Evolutionary conservation across 2,888 invertebrate genomes (phyloP), one percentile per base, ranked within the genome.

Genomic region (Monochamus alternatus): DNA sequence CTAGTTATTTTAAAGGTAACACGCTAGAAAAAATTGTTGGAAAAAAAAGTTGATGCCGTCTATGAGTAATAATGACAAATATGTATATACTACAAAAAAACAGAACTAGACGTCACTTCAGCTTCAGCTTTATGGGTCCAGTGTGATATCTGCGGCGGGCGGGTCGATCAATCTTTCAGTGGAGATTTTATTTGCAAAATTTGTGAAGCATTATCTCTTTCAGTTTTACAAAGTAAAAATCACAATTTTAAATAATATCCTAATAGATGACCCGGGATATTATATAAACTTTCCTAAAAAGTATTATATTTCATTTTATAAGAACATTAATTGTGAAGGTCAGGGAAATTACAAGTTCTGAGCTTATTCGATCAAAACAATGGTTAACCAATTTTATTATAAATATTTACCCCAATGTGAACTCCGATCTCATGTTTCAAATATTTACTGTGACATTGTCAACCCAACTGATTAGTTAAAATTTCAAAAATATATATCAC

Each of bases 101-200:
- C 71, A 14, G 22, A n/a, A 14, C 44, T 60, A 31, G 63, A 75
- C 10, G 72, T 65, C 12, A 55, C 9, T n/a, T n/a, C n/a, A n/a
- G n/a, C n/a, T n/a, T n/a, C n/a, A 14, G 72, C 73, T 43, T 43
- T 31, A 30, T 75, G 75, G 75, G 73, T 75, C 1, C 51, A 73
- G 47, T 77, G 73, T n/a, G 77, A 75, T 58, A n/a, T 30, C 38
- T 77, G 77, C 30, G 32, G 65, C 22, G 59, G 66, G 7, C 75
- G 75, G 73, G 62, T 77, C 66, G 66, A 65, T 62, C 38, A 68
- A 44, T 38, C 58, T 70, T 73, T 68, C 12, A 59, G 38, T 1
- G 60, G 51, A 55, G n/a, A 14, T 44, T 73, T 76, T 65, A 14
- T 52, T 12, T 70, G 69, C 63, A 64, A 65, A 55, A 43, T 73